Percentiles rank a stretch among this genome's conserved stretches.
Evolutionary conservation across 2,888 invertebrate genomes (phyloP).

Genomic region (Brachylomia viminalis): DNA sequence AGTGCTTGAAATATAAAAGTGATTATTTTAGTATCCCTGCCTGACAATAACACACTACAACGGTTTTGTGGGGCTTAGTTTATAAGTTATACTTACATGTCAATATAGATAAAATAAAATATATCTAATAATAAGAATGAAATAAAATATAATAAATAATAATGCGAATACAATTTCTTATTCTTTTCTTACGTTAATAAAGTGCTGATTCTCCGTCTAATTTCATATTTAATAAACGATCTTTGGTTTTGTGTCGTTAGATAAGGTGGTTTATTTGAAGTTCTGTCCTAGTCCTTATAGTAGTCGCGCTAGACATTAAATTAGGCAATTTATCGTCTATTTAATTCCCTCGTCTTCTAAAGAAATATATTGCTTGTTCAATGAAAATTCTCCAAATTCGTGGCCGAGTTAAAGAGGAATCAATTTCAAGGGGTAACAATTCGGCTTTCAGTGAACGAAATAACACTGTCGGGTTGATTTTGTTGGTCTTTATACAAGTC

Average conservation of each 20-base stretch:
- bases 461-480: slow-evolving; percentile 26
- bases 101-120: too few species aligned
- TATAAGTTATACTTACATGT: too few species aligned
- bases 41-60: too few species aligned
- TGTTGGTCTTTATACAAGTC: slow-evolving; percentile 17
- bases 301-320: not conserved
- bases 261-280: not conserved
- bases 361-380: slow-evolving; percentile 68
- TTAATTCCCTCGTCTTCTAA: slow-evolving; percentile 44
- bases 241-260: not conserved
- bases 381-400: slow-evolving; percentile 68
- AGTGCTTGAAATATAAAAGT: not conserved
- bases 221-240: not conserved
- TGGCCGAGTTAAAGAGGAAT: slow-evolving; percentile 49
- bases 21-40: not conserved
- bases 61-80: too few species aligned
- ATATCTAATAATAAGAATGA: too few species aligned
- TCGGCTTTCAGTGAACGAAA: slow-evolving; percentile 34
- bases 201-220: not conserved
- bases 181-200: not conserved
- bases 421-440: slow-evolving; percentile 51
- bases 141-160: too few species aligned
- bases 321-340: slow-evolving; percentile 36
- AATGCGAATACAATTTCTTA: too few species aligned
- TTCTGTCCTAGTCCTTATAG: not conserved